Conservation (phyloP, 23 tunicate genomes). For the Phallusia fumigata region DNA sequence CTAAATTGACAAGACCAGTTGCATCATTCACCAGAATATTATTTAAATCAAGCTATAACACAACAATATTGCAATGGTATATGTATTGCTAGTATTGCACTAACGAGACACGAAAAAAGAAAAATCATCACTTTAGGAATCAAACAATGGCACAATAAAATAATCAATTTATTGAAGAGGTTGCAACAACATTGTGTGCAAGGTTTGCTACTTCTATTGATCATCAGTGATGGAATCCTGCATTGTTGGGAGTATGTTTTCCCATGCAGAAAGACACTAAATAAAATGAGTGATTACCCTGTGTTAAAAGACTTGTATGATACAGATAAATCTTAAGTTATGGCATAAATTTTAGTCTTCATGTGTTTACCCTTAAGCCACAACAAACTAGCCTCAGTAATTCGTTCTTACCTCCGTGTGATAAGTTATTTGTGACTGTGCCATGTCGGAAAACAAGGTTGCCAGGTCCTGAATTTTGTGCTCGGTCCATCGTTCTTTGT, state of each 20-base stretch:
- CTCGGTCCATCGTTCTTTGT: conserved; percentile 69
- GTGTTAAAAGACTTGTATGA: not conserved
- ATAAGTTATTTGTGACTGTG: conserved; percentile 50
- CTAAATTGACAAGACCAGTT: no score
- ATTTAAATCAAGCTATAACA: no score
- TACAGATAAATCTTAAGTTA: no score
- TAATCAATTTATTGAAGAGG: not conserved
- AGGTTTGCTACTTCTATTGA: not conserved
- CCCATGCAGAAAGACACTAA: conserved; percentile 84
- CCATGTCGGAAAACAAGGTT: conserved; percentile 39
- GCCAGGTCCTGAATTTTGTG: conserved; percentile 66
- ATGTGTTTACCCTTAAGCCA: no score
- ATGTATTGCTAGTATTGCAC: not conserved
- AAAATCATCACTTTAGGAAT: not conserved
- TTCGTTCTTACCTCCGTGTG: conserved; percentile 50
- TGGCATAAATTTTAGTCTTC: no score
- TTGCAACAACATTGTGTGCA: not conserved
- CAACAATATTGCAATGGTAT: no score
- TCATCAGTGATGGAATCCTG: not conserved
- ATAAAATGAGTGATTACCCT: not conserved
- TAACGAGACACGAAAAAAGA: not conserved
- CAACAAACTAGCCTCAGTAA: no score
- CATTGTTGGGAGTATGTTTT: conserved; percentile 61
- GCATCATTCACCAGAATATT: no score
- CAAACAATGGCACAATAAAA: not conserved